Base-by-base conservation (phyloP, 2,888 invertebrate genomes). In the Pycnomerus fuliginosus region DNA sequence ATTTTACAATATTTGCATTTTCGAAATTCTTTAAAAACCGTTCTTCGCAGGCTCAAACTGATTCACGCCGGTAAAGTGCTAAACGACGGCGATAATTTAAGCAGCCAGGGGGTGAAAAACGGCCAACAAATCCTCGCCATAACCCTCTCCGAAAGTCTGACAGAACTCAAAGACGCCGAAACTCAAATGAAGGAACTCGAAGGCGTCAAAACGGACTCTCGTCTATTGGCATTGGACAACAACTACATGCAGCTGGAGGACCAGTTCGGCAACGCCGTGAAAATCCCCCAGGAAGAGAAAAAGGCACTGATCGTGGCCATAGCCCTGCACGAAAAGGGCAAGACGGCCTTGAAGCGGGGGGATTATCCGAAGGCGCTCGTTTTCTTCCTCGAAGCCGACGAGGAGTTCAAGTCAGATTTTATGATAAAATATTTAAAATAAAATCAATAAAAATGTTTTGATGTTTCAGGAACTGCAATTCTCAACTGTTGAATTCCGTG, bases 301-400 rank as follows among this genome's bases (percentile, higher is more conserved):
- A 78, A 81, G 55, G 78, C 87, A 0, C 69, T 92, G 1, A 76
- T 87, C 46, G 78, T 87, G 36, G 91, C 87, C 0, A 80, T 91
- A 74, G 83, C 90, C 2, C 74, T 89, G 29, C 88, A 90, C 68
- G 89, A 89, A 69, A 86, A 88, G 44, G 90, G 90, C 0, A 76
- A 84, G 10, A 75, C 80, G 1, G 84, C 85, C 0, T 72, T 89
- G 52, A 80, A 80, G 58, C 72, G 73, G 5, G 77, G 80, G 44
- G 80, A 87, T 57, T 84, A 82, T 60, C 75, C 85, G 0, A 78
- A 82, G 11, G 88, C 90, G 0, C 67, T 91, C 3, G 77, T 90
- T 3, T 74, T 89, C 50, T 75, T 90, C 12, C 70, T 90, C 11
- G 90, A 90, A 64, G 87, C 90, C 0, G 90, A 91, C 60, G 75